Conservation (phyloP, 1,140 invertebrate species). For the Zaprionus vittiger region DNA sequence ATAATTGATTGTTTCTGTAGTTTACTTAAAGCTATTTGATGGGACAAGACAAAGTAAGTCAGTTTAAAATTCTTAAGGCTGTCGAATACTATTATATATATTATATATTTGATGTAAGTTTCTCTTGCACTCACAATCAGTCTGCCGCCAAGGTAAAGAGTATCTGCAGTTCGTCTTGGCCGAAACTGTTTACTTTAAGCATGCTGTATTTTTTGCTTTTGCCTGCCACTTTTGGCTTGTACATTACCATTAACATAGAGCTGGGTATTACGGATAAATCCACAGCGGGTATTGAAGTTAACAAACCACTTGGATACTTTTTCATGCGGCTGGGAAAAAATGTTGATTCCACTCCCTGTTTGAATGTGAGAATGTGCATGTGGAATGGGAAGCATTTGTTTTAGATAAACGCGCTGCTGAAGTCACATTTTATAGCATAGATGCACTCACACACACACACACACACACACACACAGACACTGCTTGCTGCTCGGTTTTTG, state of each 20-base stretch:
- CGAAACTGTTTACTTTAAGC: conserved; percentile 3
- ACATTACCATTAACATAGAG: conserved; percentile 84
- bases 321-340: conserved; percentile 84
- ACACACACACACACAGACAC: conserved; percentile 13
- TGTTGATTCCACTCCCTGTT: conserved; percentile 83
- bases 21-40: not conserved
- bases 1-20: not conserved
- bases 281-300: conserved; percentile 84
- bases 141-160: conserved; percentile 3
- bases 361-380: conserved; percentile 63
- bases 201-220: conserved; percentile 30
- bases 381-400: conserved; percentile 49
- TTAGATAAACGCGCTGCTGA: conserved; percentile 56
- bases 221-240: conserved; percentile 53
- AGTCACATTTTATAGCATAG: conserved; percentile 54
- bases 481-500: conserved; percentile 37
- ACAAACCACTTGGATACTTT: conserved; percentile 84
- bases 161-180: conserved; percentile 14
- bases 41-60: too few species aligned
- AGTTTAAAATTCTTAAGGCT: too few species aligned
- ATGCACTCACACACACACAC: conserved; percentile 54
- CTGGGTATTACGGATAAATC: conserved; percentile 84
- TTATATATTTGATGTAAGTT: too few species aligned
- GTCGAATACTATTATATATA: too few species aligned
- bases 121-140: not conserved